These are phyloP conservation scores for Actinemys pallida DNA, from an alignment of 2,113 vertebrate species.

Conservation along the genomic window DNA sequence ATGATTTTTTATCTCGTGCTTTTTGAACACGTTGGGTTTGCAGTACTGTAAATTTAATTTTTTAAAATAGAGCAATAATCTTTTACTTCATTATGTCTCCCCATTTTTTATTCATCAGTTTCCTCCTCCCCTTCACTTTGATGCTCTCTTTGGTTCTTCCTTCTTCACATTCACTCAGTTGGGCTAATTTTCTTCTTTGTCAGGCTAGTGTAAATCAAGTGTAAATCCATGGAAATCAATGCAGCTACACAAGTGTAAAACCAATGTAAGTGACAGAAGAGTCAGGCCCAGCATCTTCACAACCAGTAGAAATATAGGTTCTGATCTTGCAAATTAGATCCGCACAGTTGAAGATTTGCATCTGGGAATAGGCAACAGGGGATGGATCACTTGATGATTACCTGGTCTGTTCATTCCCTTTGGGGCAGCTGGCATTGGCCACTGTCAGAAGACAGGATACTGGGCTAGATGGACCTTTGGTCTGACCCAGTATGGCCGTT, in stretches of 20 bases:
- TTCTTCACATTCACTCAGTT: not conserved
- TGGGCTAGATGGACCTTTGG: too few relatives aligned
- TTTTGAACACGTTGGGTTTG: not conserved
- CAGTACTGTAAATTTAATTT: not conserved
- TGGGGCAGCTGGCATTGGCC: too few relatives aligned
- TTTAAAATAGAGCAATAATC: not conserved
- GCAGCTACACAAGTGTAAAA: not conserved
- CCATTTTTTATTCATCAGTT: not conserved
- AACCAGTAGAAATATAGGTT: not conserved
- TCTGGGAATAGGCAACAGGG: too few relatives aligned
- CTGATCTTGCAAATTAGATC: not conserved
- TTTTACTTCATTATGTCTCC: not conserved
- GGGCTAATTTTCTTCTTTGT: not conserved
- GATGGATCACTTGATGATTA: too few relatives aligned
- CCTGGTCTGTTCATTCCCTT: too few relatives aligned
- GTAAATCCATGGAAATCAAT: not conserved
- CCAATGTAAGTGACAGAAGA: not conserved
- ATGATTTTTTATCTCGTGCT: not conserved
- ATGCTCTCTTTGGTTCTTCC: not conserved
- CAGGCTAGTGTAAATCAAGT: not conserved
- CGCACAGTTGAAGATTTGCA: not conserved
- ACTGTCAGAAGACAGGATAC: too few relatives aligned
- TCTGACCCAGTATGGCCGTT: too few relatives aligned
- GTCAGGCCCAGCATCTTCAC: not conserved
- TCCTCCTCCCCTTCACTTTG: not conserved